These are phyloP conservation scores for Hypotaenidia philippensis DNA, from an alignment of 2,797 vertebrate genomes.

Conservation along the genomic window DNA sequence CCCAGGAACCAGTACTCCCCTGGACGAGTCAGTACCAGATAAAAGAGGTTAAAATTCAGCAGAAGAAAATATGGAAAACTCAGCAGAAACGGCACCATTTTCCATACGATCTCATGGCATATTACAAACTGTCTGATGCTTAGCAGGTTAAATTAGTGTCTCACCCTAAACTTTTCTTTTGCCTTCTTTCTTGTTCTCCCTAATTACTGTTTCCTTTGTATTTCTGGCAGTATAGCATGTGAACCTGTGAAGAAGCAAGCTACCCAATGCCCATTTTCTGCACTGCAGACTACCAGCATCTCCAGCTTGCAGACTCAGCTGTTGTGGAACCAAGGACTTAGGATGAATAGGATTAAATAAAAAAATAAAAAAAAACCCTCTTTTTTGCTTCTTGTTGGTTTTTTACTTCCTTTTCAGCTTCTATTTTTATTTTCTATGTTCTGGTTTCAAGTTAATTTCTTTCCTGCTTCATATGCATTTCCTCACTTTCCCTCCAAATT, in stretches of 20 bases:
- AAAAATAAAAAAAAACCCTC: too few relatives aligned
- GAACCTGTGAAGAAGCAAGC: background rate
- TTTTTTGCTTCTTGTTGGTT: background rate
- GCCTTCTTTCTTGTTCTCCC: background rate
- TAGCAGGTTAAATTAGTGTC: background rate
- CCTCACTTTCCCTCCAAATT: background rate
- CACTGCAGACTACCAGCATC: background rate
- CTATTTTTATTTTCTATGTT: background rate
- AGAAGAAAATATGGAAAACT: background rate
- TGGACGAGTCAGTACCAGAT: background rate
- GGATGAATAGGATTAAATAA: background rate
- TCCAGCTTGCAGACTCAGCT: background rate
- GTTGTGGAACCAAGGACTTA: background rate
- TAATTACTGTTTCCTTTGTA: background rate
- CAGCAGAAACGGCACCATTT: background rate
- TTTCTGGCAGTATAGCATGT: background rate
- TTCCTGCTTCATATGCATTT: background rate
- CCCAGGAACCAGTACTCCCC: background rate
- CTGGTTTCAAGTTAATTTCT: background rate
- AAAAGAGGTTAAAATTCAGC: background rate
- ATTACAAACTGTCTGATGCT: background rate
- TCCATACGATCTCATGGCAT: background rate
- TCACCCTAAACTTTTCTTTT: background rate
- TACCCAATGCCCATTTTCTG: background rate
- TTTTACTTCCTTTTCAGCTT: background rate